Conservation (phyloP, 2,888 invertebrate genomes). For the Acronicta alni region DNA sequence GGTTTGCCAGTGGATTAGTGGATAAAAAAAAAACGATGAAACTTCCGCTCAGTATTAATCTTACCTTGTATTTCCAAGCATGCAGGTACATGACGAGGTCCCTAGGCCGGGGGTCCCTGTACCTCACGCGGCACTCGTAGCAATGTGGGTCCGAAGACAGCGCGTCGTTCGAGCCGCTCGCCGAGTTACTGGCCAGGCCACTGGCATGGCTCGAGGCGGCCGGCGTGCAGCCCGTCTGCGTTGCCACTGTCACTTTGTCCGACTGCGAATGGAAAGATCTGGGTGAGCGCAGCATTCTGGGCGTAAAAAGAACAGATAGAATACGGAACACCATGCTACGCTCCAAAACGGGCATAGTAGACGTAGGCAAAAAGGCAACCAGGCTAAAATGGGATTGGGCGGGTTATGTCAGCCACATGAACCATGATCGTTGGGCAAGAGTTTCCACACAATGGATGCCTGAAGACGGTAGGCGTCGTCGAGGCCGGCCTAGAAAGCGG, state of each 20-base stretch:
- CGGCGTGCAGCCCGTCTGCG: slow-evolving; percentile 95
- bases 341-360: too few species aligned
- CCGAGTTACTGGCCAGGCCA: slow-evolving; percentile 42
- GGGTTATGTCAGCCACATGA: too few species aligned
- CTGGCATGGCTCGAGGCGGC: slow-evolving; percentile 81
- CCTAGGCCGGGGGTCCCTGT: slow-evolving; percentile 96
- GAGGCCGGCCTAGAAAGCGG: too few species aligned
- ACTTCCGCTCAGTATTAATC: not conserved
- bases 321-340: too few species aligned
- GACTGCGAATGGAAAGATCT: slow-evolving; percentile 70
- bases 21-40: too few species aligned
- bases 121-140: slow-evolving; percentile 97
- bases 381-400: too few species aligned
- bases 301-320: too few species aligned
- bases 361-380: too few species aligned
- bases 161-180: slow-evolving; percentile 69
- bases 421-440: too few species aligned
- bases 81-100: slow-evolving; percentile 99
- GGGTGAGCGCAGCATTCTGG: not conserved
- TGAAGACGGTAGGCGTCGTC: too few species aligned
- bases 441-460: too few species aligned
- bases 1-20: too few species aligned
- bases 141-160: slow-evolving; percentile 95
- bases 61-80: slow-evolving; percentile 97
- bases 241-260: slow-evolving; percentile 94